These are phyloP conservation scores for Chondrilla cf. caribensis DNA, from an alignment of 37 sponge, comb jelly and placozoan species.

Conservation along the genomic window DNA sequence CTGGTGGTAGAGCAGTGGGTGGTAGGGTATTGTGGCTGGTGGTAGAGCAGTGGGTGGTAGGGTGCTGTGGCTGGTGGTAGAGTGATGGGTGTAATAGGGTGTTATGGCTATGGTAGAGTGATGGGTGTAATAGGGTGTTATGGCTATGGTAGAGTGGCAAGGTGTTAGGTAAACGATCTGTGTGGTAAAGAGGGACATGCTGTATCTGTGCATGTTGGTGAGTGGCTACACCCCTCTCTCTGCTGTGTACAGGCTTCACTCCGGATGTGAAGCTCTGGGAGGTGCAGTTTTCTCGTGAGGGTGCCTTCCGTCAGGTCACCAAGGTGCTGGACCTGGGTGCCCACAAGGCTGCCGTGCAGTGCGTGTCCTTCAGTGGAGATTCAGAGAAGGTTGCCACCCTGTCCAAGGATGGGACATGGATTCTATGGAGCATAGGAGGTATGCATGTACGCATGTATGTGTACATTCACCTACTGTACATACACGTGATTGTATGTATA, in stretches of 20 bases:
- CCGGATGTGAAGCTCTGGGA: slow-evolving; percentile 95
- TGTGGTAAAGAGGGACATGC: too few species aligned
- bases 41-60: too few species aligned
- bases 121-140: too few species aligned
- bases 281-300: slow-evolving; percentile 78
- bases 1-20: too few species aligned
- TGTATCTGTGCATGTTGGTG: too few species aligned
- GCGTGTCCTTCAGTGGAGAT: slow-evolving; percentile 61
- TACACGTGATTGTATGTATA: not conserved
- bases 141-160: too few species aligned
- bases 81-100: too few species aligned
- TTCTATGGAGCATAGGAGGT: slow-evolving; percentile 89
- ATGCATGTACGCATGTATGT: not conserved
- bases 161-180: too few species aligned
- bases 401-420: slow-evolving; percentile 87
- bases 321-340: slow-evolving; percentile 84
- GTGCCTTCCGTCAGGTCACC: slow-evolving; percentile 65
- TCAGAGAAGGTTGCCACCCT: slow-evolving; percentile 68
- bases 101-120: too few species aligned
- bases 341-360: slow-evolving; percentile 67
- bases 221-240: too few species aligned
- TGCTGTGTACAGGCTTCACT: slow-evolving; percentile 82
- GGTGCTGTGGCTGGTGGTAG: too few species aligned
- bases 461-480: not conserved
- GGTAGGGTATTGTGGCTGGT: too few species aligned